These are phyloP conservation scores for Calidris pugnax DNA, from an alignment of 2,113 vertebrate genomes.

Conservation along the genomic window DNA sequence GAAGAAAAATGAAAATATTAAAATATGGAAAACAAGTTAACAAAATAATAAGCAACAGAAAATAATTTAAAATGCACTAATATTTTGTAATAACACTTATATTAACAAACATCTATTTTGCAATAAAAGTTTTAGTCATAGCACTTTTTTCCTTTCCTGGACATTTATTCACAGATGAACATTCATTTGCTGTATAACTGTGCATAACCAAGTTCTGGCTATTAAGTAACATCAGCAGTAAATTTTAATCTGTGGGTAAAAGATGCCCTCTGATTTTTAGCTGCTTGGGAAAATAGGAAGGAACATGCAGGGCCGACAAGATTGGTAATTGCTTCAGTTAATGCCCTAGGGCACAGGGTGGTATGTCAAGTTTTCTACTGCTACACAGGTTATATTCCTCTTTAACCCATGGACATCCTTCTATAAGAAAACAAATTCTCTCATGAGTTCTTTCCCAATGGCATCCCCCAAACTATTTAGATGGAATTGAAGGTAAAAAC, in stretches of 20 bases:
- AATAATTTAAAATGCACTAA: conserved; percentile 15
- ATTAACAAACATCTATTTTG: not conserved
- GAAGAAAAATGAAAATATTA: conserved; percentile 69
- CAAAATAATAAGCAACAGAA: conserved; percentile 52
- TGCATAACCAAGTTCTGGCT: not conserved
- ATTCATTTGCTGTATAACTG: not conserved
- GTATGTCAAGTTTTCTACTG: not conserved
- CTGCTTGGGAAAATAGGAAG: not conserved
- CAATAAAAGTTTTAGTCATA: not conserved
- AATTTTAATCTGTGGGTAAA: not conserved
- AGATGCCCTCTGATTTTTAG: not conserved
- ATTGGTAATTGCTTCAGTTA: not conserved
- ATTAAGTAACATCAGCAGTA: not conserved
- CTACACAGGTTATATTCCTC: not conserved
- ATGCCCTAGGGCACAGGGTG: not conserved
- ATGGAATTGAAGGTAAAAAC: not conserved
- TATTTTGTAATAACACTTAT: not conserved
- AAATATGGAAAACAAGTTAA: conserved; percentile 50
- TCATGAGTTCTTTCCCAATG: not conserved
- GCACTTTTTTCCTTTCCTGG: not conserved
- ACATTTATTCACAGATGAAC: not conserved
- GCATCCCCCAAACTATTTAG: not conserved
- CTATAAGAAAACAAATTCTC: not conserved
- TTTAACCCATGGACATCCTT: not conserved
- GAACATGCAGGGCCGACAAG: not conserved